Base-by-base conservation (phyloP, 2,113 vertebrate genomes). In the Sorex araneus region DNA sequence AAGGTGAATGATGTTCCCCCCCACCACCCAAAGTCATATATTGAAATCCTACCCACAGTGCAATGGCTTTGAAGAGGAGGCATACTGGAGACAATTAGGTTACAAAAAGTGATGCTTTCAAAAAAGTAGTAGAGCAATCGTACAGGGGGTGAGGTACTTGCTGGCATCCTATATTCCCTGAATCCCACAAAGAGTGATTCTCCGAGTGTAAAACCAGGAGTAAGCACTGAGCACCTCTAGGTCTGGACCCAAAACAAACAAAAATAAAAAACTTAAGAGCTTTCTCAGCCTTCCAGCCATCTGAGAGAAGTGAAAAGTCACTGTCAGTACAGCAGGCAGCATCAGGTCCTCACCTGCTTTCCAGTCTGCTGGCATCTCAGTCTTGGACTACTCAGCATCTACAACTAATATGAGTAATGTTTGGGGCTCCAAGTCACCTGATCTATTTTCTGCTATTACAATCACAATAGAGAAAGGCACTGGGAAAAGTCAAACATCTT, bases 391-490 rank as follows among this genome's bases (percentile, higher is more conserved):
- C 50, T 36, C 50, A 84, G 27, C 21, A 40, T 78, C 40, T 81
- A 64, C 54, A 89, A 40, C 19, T 15, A 79, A 45, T 32, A 71
- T 19, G 54, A 89, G 43, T 30, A 77, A 77, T 32, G 64, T 47
- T 45, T 70, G 36, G 47, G 25, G 32, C 28, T 50, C 40, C 78
- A 84, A 84, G 73, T 9, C 27, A 84, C 45, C 4, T 4, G 70
- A 15, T 19, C 32, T 13, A 64, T 15, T 77, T 84, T 84, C 45
- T 16, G 1, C 63, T 34, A 76, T 8, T 77, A 47, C 32, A 83
- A 27, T 40, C 86, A 63, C 25, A 93, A 63, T 6, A 50, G 66
- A 89, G 36, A 89, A 77, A 84, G 21, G 64, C 36, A 76, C 13
- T 32, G 28, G 27, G 16, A 81, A 12, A 86, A 57, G 57, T 85